Conservation (phyloP, 2,113 vertebrate species). For the Oryzias celebensis region DNA sequence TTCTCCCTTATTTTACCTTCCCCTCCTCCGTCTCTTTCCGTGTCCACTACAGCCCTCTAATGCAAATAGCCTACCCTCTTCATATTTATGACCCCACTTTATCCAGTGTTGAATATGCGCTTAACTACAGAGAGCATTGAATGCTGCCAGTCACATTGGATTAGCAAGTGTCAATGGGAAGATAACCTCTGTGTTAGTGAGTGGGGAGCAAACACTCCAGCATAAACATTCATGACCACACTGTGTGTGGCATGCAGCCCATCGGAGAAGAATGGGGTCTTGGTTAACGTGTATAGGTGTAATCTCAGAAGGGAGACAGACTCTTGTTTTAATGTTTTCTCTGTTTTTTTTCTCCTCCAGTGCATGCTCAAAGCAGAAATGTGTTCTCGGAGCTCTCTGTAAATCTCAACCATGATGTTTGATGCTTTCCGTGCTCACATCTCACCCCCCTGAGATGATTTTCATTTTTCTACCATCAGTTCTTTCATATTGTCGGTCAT, state of each 20-base stretch:
- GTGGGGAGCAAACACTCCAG: conserved; percentile 68
- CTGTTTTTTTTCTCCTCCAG: conserved; percentile 8
- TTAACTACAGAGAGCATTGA: conserved; percentile 54
- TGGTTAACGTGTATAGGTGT: conserved; percentile 55
- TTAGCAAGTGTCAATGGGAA: conserved; percentile 70
- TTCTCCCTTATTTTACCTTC: conserved; percentile 17
- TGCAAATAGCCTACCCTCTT: conserved; percentile 65
- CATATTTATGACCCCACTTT: conserved; percentile 71
- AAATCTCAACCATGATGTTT: neutral
- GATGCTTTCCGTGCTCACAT: neutral
- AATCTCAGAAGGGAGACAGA: conserved; percentile 14
- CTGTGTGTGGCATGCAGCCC: conserved; percentile 54
- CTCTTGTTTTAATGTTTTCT: conserved; percentile 16
- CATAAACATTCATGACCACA: conserved; percentile 51
- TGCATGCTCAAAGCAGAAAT: conserved; percentile 28
- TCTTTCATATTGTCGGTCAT: conserved; percentile 13
- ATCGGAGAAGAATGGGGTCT: conserved; percentile 45
- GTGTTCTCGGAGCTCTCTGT: conserved; percentile 19
- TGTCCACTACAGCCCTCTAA: conserved; percentile 62
- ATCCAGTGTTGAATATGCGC: conserved; percentile 68
- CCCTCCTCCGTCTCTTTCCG: conserved; percentile 36
- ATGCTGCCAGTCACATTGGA: conserved; percentile 67
- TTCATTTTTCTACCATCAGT: conserved; percentile 1
- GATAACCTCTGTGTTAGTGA: conserved; percentile 75
- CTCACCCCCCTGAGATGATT: neutral